Percentiles rank a stretch among this genome's conserved stretches.
phyloP scores from a whole-genome alignment of 2,888 invertebrate species.

The Phalera bucephala region DNA sequence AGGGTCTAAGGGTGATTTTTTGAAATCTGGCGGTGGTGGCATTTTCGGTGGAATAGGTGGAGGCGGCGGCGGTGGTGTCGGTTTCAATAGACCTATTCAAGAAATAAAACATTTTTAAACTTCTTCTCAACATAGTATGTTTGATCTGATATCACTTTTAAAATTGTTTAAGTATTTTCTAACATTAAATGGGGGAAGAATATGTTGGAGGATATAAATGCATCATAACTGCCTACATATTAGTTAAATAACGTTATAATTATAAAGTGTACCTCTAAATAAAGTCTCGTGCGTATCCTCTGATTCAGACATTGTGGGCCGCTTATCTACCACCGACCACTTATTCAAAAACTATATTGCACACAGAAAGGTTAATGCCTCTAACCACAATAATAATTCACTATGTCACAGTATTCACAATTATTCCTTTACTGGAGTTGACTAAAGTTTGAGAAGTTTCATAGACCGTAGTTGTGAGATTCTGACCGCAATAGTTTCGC shows the following conservation, averaged over 20 bases:
- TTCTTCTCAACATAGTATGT: too few species aligned
- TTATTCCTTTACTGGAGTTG: constrained; percentile 3
- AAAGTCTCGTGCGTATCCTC: constrained; percentile 20
- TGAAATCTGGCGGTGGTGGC: constrained; percentile 83
- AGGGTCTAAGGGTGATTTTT: constrained; percentile 83
- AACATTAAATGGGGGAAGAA: too few species aligned
- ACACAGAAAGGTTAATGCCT: constrained; percentile 10
- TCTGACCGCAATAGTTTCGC: constrained; percentile 27
- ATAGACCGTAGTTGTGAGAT: constrained; percentile 9
- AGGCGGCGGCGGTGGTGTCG: constrained; percentile 85
- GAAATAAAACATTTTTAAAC: constrained; percentile 8
- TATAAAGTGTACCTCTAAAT: constrained; percentile 46
- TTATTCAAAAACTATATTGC: constrained; percentile 6
- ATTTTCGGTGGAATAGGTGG: constrained; percentile 88
- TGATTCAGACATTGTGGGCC: constrained; percentile 20
- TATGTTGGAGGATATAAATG: background rate
- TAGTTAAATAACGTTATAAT: too few species aligned
- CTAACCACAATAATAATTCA: constrained; percentile 7
- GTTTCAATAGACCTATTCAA: constrained; percentile 65
- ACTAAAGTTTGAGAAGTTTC: background rate
- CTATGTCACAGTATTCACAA: constrained; percentile 8
- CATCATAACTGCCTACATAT: background rate
- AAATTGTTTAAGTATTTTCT: too few species aligned
- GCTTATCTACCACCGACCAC: background rate
- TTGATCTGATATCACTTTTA: too few species aligned